Percentiles rank a stretch among this genome's conserved stretches.
Conservation (phyloP, 1,140 invertebrate genomes). For the Armadillidium nasatum region DNA sequence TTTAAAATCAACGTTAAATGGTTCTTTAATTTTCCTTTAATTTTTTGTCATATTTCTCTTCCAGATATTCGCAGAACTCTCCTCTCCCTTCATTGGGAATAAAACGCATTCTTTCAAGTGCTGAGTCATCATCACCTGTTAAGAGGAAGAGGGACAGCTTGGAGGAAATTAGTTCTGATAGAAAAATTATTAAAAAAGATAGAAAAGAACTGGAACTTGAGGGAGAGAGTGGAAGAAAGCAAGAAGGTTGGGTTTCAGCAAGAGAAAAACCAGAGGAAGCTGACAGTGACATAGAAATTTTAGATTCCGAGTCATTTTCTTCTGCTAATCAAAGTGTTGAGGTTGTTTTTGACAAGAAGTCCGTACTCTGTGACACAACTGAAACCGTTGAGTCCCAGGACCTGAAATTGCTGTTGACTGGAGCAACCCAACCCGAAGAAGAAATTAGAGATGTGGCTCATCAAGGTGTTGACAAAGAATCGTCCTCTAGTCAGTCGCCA, state of each 20-base stretch:
- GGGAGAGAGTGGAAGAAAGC: not conserved
- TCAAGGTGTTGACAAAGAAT: too few relatives aligned
- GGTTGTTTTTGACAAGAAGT: not conserved
- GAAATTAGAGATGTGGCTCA: not conserved
- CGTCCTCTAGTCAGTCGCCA: not conserved
- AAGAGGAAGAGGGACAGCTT: not conserved
- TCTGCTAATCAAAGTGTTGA: not conserved
- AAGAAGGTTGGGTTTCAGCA: too few relatives aligned
- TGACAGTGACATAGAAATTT: not conserved
- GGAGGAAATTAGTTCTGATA: not conserved
- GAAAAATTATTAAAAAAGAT: not conserved
- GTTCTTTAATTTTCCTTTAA: too few relatives aligned
- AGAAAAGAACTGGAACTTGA: not conserved
- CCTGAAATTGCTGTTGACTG: not conserved
- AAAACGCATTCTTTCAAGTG: not conserved
- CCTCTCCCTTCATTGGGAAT: too few relatives aligned
- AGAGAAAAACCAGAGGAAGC: not conserved
- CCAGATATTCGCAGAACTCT: too few relatives aligned
- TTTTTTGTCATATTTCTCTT: too few relatives aligned
- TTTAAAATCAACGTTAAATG: too few relatives aligned
- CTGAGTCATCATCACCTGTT: not conserved
- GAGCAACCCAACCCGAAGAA: not conserved
- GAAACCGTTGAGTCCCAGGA: not conserved
- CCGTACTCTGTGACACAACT: not conserved
- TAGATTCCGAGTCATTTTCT: not conserved